phyloP scores from a whole-genome alignment of 2,113 vertebrate species.

The Pituophis catenifer region DNA sequence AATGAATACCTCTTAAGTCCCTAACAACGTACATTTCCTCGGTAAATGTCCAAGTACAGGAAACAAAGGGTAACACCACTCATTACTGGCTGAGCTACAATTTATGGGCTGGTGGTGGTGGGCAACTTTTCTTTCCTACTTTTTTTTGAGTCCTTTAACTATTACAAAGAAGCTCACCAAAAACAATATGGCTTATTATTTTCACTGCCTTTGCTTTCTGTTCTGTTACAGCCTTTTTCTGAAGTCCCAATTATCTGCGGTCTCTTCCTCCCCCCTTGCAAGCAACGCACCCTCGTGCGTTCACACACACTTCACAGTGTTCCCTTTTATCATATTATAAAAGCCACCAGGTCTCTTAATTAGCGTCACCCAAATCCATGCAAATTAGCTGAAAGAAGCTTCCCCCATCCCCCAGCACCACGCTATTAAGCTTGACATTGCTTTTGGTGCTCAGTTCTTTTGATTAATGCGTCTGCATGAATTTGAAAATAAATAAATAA shows the following conservation, averaged over 20 bases:
- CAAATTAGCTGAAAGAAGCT: conserved; percentile 52
- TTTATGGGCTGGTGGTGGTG: not conserved
- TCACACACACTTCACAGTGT: not conserved
- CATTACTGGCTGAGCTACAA: not conserved
- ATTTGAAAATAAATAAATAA: not conserved
- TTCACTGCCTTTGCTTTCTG: not conserved
- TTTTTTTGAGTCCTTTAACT: not conserved
- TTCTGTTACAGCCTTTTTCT: not conserved
- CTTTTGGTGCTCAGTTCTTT: conserved; percentile 37
- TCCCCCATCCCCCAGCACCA: conserved; percentile 40
- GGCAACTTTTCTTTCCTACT: not conserved
- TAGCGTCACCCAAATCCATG: conserved; percentile 26
- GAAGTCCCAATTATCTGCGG: not conserved
- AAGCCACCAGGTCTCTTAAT: conserved; percentile 45
- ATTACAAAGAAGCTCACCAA: not conserved
- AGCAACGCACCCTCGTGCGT: too few species aligned
- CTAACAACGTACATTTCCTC: not conserved
- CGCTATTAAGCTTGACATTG: conserved; percentile 57
- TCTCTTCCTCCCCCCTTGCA: not conserved
- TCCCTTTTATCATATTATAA: conserved; percentile 8
- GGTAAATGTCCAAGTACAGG: not conserved
- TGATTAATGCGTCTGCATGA: conserved; percentile 54
- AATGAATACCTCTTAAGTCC: not conserved
- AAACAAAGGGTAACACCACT: not conserved
- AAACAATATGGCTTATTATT: not conserved